Evolutionary conservation across 37 sponge, comb jelly and placozoan genomes (phyloP).

Genomic region (Crambe crambe): DNA sequence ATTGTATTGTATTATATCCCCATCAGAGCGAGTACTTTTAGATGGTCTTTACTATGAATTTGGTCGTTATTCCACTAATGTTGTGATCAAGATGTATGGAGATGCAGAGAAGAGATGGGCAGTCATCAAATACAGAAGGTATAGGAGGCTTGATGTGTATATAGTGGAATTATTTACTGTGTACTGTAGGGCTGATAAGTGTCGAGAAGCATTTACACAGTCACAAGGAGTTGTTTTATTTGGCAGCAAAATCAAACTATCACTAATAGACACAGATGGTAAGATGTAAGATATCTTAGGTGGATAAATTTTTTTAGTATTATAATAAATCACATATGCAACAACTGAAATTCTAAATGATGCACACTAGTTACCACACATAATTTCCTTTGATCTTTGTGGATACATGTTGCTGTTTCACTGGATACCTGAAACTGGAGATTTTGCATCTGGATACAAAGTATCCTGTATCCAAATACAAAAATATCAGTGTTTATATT

Average conservation of each 20-base stretch:
- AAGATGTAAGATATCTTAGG: too few relatives aligned
- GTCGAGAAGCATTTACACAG: conserved; percentile 30
- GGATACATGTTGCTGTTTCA: too few relatives aligned
- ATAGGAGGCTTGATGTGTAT: neutral
- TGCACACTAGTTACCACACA: too few relatives aligned
- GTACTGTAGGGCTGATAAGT: conserved; percentile 31
- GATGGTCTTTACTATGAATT: conserved; percentile 84
- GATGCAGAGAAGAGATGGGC: conserved; percentile 51
- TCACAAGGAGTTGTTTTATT: conserved; percentile 40
- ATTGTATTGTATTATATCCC: too few relatives aligned
- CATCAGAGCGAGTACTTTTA: conserved; percentile 55
- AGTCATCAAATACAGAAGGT: conserved; percentile 64
- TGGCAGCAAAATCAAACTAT: conserved; percentile 62
- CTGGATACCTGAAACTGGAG: neutral
- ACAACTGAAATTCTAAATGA: too few relatives aligned
- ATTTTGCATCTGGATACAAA: neutral
- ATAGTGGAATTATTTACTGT: neutral
- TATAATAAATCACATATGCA: too few relatives aligned
- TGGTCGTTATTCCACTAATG: conserved; percentile 46
- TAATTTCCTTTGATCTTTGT: too few relatives aligned
- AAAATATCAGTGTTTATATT: neutral
- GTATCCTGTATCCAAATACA: neutral
- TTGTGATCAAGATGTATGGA: conserved; percentile 58
- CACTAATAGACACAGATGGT: conserved; percentile 36
- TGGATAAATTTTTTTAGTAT: neutral